Evolutionary conservation across 2,888 invertebrate species (phyloP).

Genomic region (Apotomis capreana): DNA sequence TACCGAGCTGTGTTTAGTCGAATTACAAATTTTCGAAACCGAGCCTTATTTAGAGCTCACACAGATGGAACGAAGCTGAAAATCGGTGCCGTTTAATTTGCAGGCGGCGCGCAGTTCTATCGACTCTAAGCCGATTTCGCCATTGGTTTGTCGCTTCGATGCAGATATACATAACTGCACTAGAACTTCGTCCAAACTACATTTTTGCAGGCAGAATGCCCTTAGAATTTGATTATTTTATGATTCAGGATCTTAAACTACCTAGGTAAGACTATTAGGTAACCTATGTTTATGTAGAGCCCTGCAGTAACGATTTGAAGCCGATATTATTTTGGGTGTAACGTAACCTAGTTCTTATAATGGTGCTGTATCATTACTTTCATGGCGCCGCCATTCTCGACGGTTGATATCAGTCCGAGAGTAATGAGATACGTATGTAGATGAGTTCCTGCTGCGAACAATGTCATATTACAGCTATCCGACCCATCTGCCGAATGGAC

Average conservation of each 20-base stretch:
- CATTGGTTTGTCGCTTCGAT: too few species aligned
- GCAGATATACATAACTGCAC: too few species aligned
- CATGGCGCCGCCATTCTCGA: slow-evolving; percentile 53
- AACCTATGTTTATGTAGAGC: not conserved
- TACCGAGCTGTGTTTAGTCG: not conserved
- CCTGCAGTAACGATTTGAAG: not conserved
- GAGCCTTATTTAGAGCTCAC: not conserved
- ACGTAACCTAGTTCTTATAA: slow-evolving; percentile 43
- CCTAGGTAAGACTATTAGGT: too few species aligned
- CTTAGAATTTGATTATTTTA: not conserved
- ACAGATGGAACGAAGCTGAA: too few species aligned
- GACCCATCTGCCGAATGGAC: slow-evolving; percentile 55
- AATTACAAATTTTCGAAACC: not conserved
- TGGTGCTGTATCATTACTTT: slow-evolving; percentile 49
- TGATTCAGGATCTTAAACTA: not conserved
- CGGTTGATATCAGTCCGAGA: slow-evolving; percentile 57
- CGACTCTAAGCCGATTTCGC: too few species aligned
- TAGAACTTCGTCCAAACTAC: too few species aligned
- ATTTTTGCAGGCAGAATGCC: too few species aligned
- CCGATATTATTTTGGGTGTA: slow-evolving; percentile 33
- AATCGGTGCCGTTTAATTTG: too few species aligned
- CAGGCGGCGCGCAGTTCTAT: too few species aligned
- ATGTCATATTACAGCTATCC: slow-evolving; percentile 66
- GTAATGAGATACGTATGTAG: slow-evolving; percentile 68
- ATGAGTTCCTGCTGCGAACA: slow-evolving; percentile 65